Base-by-base conservation (phyloP, 2,797 vertebrate species). In the Tympanoctomys barrerae region DNA sequence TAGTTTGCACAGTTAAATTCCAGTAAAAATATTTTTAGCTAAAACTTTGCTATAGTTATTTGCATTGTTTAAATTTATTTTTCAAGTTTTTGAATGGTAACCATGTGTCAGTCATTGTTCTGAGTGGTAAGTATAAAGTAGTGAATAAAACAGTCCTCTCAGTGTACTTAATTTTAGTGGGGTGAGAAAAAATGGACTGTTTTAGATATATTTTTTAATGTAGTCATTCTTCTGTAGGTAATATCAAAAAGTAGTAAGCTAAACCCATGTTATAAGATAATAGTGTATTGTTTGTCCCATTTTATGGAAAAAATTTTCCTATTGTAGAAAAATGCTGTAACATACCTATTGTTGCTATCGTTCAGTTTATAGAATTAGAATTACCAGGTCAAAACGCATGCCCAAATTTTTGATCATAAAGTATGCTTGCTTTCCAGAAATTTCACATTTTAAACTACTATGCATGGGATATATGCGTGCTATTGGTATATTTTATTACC, bases 281-380 rank as follows among this genome's bases (percentile, higher is more conserved):
- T 14, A 42, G 22, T 73, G 22, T 46, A 49, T 49, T 31, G 14
- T 85, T 86, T 49, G 88, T 96, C 96, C 66, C 57, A 24, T 61
- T 28, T 87, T 87, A 73, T 13, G 75, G 49, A 92, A 94, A 57
- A 95, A 26, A 81, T 31, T 78, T 39, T 52, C 22, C 46, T 19
- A 49, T 83, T 89, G 62, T 11, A 80, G 49, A 91, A 90, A 57
- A 96, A 61, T 85, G 22, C 52, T 59, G 0, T 81, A 80, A 70
- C 2, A 28, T 88, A 88, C 24, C 0, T 95, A 87, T 42, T 91
- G 52, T 46, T 46, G 89, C 68, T 31, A n/a, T 93, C 31, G 11
- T 88, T 94, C 33, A 88, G 0, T 75, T 93, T 96, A 39, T 90
- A 87, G 64, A 57, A 79, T 70, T 94, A 78, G 61, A 85, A 91